Base-by-base conservation (phyloP, 2,888 invertebrate genomes). In the Hemistola chrysoprasaria region DNA sequence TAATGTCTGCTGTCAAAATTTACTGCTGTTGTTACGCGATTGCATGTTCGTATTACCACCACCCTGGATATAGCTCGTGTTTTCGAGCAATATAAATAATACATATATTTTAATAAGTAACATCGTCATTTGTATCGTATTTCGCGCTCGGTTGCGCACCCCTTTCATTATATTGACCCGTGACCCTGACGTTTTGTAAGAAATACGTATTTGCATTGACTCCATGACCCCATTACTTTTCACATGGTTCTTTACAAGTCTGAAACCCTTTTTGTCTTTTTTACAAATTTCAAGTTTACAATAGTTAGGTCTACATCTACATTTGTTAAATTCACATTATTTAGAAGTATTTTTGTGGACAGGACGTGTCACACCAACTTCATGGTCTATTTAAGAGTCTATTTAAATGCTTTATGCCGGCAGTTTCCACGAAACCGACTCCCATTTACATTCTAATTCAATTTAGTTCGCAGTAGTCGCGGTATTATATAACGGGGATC, bases 401-500 rank as follows among this genome's bases (percentile, higher is more conserved):
- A 45, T 28, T 35, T 40, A 40, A 45, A 41, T 23, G 31, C 32
- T 21, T 34, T 24, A 38, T 24, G 25, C 25, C 34, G 34, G 28
- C 37, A 26, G 24, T 30, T 41, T 39, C 38, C 31, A 37, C 30
- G 36, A 40, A 35, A 24, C 39, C 25, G 31, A 38, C 31, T 40
- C 28, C 35, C 51, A 48, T 47, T 45, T 37, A 36, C 42, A 47
- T 45, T 47, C 40, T 30, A 49, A 44, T 39, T 44, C 40, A 33
- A 42, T 52, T 47, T 33, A 44, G 44, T 43, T 44, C 45, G 45
- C 37, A 40, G 45, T 53, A 47, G 45, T 43, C 40, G 46, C 37
- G 40, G 42, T 10, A 47, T 49, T 47, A 49, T 48, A 46, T 48
- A 46, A 29, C 28, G 36, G 27, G 35, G 33, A 40, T 33, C 38